A percentile compares a stretch with the other conserved stretches of the same genome.
Evolutionary conservation across 1,140 invertebrate species (phyloP).

Genomic region (Oscheius sp.): DNA sequence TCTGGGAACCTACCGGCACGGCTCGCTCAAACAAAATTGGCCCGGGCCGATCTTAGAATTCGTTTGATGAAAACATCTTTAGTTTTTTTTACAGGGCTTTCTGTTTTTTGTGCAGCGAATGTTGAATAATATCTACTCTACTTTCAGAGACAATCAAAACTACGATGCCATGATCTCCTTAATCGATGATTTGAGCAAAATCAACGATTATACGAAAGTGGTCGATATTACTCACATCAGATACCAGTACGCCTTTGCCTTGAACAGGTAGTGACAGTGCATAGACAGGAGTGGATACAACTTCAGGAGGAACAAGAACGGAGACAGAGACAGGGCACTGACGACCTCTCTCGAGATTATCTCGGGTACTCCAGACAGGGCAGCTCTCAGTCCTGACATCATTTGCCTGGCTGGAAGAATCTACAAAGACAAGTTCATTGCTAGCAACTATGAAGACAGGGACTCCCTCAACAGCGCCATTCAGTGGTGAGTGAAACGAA

Average conservation of each 20-base stretch:
- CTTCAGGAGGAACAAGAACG: constrained; percentile 79
- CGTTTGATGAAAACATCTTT: too few relatives aligned
- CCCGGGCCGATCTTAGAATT: too few relatives aligned
- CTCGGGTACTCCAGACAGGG: constrained; percentile 80
- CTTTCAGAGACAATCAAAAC: constrained; percentile 70
- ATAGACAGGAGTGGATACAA: constrained; percentile 8
- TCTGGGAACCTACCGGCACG: too few relatives aligned
- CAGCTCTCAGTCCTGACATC: constrained; percentile 88
- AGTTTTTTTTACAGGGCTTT: too few relatives aligned
- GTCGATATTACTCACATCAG: constrained; percentile 83
- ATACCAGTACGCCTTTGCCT: constrained; percentile 91
- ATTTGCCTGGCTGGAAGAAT: constrained; percentile 92
- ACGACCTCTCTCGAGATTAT: constrained; percentile 89
- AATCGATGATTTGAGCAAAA: constrained; percentile 87
- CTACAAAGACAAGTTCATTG: constrained; percentile 98
- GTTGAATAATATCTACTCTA: too few relatives aligned
- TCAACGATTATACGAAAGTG: constrained; percentile 85
- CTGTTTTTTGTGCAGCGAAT: too few relatives aligned
- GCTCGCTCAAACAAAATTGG: too few relatives aligned
- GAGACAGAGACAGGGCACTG: constrained; percentile 88
- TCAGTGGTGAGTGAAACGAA: constrained; percentile 70
- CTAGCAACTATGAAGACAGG: constrained; percentile 83
- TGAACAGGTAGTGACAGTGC: constrained; percentile 73
- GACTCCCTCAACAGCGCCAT: constrained; percentile 87
- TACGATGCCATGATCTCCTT: constrained; percentile 97